Percentiles rank a stretch among this genome's conserved stretches.
phyloP scores from a whole-genome alignment of 2,797 vertebrate species.

The Aeoliscus strigatus region DNA sequence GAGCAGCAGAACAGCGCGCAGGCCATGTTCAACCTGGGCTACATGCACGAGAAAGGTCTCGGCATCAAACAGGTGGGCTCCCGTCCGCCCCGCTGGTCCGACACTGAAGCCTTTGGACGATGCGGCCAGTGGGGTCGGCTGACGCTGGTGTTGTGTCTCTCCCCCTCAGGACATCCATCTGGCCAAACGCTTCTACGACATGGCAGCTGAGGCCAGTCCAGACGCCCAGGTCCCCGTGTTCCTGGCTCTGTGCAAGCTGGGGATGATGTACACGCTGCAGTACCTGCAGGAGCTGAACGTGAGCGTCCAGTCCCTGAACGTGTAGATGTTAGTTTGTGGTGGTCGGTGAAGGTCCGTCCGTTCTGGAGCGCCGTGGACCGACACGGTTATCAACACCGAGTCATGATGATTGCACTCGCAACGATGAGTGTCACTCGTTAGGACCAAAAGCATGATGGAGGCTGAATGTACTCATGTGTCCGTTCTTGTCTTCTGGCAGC shows the following conservation, averaged over 20 bases:
- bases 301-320: too few species aligned
- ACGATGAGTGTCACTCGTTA: too few species aligned
- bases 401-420: too few species aligned
- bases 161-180: conserved; percentile 88
- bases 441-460: too few species aligned
- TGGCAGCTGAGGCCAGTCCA: conserved; percentile 96
- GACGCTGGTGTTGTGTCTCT: not conserved
- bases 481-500: conserved; percentile 58
- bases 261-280: conserved; percentile 87
- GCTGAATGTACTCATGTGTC: not conserved
- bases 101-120: too few species aligned
- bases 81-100: too few species aligned
- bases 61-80: conserved; percentile 96
- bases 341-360: too few species aligned
- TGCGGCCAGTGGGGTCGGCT: too few species aligned
- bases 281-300: conserved; percentile 90
- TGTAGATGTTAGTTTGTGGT: too few species aligned
- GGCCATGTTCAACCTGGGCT: conserved; percentile 97
- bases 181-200: conserved; percentile 97
- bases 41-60: conserved; percentile 97
- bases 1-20: conserved; percentile 98
- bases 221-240: conserved; percentile 98
- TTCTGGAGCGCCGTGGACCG: too few species aligned
- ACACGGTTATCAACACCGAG: too few species aligned
- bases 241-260: conserved; percentile 91